Evolutionary conservation across 2,797 vertebrate species (phyloP).

Genomic region (Alauda arvensis): DNA sequence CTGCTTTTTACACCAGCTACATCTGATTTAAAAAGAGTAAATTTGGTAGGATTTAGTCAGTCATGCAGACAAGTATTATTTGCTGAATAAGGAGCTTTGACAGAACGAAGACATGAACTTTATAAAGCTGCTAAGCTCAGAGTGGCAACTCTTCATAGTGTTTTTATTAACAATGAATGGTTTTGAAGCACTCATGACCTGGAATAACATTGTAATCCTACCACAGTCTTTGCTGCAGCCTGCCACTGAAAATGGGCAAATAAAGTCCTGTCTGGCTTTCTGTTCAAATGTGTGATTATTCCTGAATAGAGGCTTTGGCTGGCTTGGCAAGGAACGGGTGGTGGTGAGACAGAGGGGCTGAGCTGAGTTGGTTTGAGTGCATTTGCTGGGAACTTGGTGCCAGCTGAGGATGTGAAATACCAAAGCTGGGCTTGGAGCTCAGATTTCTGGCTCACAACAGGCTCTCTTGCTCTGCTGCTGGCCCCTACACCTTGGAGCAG

Average conservation of each 20-base stretch:
- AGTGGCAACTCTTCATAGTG: neutral
- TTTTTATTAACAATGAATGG: neutral
- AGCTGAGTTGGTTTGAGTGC: neutral
- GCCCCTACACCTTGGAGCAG: neutral
- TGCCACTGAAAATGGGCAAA: neutral
- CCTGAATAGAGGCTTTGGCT: neutral
- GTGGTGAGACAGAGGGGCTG: neutral
- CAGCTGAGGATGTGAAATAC: neutral
- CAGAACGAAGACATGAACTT: conserved; percentile 14
- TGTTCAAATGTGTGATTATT: neutral
- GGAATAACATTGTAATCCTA: neutral
- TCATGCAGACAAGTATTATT: neutral
- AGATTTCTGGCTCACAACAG: neutral
- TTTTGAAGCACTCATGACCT: neutral
- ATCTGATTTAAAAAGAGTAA: neutral
- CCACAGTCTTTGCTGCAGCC: neutral
- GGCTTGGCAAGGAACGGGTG: neutral
- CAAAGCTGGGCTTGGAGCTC: neutral
- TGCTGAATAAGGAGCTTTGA: neutral
- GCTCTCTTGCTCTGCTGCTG: neutral
- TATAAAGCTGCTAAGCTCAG: neutral
- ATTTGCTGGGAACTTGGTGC: neutral
- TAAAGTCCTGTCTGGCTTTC: neutral
- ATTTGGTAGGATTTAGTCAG: conserved; percentile 4
- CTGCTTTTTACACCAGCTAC: neutral